Conservation (phyloP, 2,888 invertebrate genomes). For the Tridacna gigas region DNA sequence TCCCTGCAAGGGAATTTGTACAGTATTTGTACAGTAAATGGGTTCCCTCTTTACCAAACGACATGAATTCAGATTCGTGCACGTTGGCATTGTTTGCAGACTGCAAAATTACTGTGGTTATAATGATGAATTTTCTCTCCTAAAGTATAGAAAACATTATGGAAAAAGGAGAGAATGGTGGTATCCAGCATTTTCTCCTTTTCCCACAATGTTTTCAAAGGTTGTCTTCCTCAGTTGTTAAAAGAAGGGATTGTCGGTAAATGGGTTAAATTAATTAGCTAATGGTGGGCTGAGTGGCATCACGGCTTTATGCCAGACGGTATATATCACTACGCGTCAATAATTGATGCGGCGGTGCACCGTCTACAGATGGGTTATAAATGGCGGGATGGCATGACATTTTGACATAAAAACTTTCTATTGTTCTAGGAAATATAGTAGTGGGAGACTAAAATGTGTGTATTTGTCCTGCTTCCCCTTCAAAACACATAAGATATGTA, state of each 20-base stretch:
- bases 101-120: too few relatives aligned
- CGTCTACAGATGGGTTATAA: slow-evolving; percentile 14
- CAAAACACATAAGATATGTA: too few relatives aligned
- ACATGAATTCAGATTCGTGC: too few relatives aligned
- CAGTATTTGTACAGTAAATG: too few relatives aligned
- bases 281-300: slow-evolving; percentile 7
- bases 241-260: not conserved
- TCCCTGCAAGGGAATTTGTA: too few relatives aligned
- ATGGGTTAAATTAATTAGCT: slow-evolving; percentile 26
- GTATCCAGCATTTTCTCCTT: not conserved
- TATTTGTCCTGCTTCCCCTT: too few relatives aligned
- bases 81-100: too few relatives aligned
- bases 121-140: too few relatives aligned
- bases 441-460: too few relatives aligned
- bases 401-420: not conserved
- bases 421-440: too few relatives aligned
- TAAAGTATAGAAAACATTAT: not conserved
- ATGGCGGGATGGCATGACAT: not conserved
- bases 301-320: slow-evolving; percentile 19
- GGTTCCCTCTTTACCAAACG: too few relatives aligned
- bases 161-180: not conserved
- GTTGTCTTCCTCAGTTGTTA: not conserved
- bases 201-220: not conserved
- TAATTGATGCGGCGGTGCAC: slow-evolving; percentile 15
- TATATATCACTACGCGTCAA: slow-evolving; percentile 4